Conservation (phyloP, 2,797 vertebrate genomes). For the Yasuhikotakia modesta region DNA sequence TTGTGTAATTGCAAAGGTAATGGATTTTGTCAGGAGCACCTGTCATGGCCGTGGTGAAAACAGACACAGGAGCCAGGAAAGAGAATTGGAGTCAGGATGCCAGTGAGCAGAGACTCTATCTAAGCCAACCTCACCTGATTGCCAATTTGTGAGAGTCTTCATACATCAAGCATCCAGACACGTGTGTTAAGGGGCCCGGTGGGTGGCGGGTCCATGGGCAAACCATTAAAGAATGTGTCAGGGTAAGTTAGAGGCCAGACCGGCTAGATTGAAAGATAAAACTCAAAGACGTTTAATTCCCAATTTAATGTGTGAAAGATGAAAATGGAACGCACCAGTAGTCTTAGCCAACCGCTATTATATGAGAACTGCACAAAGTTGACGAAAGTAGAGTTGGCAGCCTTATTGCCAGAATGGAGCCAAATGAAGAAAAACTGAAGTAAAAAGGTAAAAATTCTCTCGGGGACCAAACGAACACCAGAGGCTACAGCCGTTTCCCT, state of each 20-base stretch:
- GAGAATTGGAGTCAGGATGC: constrained; percentile 70
- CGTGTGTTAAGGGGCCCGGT: constrained; percentile 43
- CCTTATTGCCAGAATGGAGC: constrained; percentile 29
- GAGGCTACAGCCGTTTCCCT: constrained; percentile 3
- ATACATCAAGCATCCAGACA: constrained; percentile 65
- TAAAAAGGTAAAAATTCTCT: constrained; percentile 28
- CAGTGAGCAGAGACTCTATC: constrained; percentile 60
- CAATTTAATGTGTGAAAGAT: constrained; percentile 54
- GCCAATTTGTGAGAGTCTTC: constrained; percentile 74
- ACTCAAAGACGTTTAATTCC: constrained; percentile 61
- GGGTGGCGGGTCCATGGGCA: constrained; percentile 49
- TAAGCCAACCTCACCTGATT: constrained; percentile 74
- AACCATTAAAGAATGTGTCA: constrained; percentile 63
- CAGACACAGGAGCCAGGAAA: constrained; percentile 56
- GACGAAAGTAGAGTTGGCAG: constrained; percentile 53
- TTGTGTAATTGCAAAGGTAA: constrained; percentile 76
- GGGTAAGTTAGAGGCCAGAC: constrained; percentile 55
- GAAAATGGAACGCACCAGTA: constrained; percentile 50
- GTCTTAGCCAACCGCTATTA: constrained; percentile 8
- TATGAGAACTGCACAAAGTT: constrained; percentile 41
- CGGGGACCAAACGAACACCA: constrained; percentile 35
- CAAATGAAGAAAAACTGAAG: constrained; percentile 38
- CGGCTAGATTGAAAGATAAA: constrained; percentile 57
- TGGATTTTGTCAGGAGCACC: constrained; percentile 79
- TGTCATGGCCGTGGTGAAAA: constrained; percentile 74